Evolutionary conservation across 2,797 vertebrate genomes (phyloP).

Genomic region (Lacerta bilineata): DNA sequence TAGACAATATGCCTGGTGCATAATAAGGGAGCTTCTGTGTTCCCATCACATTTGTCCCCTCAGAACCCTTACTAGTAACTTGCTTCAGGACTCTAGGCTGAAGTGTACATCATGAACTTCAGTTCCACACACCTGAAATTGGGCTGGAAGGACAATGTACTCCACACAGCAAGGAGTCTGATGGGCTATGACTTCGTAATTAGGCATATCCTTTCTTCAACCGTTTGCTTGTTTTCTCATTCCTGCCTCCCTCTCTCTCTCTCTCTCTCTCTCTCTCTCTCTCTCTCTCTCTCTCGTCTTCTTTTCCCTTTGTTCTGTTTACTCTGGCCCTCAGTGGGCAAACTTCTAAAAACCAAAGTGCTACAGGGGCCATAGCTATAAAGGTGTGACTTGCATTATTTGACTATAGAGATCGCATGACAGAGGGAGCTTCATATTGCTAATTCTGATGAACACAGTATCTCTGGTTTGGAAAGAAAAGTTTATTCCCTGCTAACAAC

Average conservation of each 20-base stretch:
- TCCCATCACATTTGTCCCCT: too few relatives aligned
- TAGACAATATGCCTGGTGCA: too few relatives aligned
- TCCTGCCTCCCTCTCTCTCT: neutral
- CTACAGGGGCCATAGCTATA: neutral
- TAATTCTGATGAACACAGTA: slow-evolving; percentile 18
- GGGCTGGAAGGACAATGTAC: too few relatives aligned
- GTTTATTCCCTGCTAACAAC: slow-evolving; percentile 5
- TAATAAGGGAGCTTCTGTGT: too few relatives aligned
- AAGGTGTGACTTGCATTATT: neutral
- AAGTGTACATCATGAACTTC: too few relatives aligned
- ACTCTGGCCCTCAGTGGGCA: neutral
- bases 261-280: too few relatives aligned
- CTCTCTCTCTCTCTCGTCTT: neutral
- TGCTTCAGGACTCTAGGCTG: too few relatives aligned
- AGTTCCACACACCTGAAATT: too few relatives aligned
- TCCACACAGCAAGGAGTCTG: too few relatives aligned
- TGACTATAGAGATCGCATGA: neutral
- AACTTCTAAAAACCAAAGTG: neutral
- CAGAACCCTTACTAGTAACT: too few relatives aligned
- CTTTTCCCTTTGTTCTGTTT: neutral
- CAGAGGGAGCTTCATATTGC: too few relatives aligned
- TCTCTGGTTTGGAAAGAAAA: slow-evolving; percentile 31
- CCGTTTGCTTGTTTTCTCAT: neutral
- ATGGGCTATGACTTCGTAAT: too few relatives aligned
- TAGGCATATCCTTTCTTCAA: neutral